These are phyloP conservation scores for Schizothorax lantsangensis DNA, from an alignment of 2,797 vertebrate species.

Conservation along the genomic window DNA sequence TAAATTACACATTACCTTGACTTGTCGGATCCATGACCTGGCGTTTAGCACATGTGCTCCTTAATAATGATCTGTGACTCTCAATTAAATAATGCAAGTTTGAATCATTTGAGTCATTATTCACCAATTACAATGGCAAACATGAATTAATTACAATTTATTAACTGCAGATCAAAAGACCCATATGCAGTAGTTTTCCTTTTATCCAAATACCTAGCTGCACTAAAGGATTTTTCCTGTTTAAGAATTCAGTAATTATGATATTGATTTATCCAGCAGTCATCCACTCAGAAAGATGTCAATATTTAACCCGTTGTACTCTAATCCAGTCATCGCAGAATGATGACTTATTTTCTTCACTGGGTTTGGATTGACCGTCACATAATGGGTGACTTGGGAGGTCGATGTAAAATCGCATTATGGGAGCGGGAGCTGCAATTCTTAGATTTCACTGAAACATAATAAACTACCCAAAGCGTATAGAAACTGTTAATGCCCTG, in stretches of 20 bases:
- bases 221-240: not conserved
- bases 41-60: not conserved
- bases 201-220: not conserved
- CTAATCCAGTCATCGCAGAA: slow-evolving; percentile 2
- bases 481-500: not conserved
- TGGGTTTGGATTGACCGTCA: not conserved
- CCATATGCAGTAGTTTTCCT: not conserved
- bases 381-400: not conserved
- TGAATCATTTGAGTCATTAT: not conserved
- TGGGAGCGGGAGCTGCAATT: not conserved
- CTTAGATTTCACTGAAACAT: not conserved
- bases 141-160: not conserved
- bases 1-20: not conserved
- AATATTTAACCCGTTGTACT: slow-evolving; percentile 23
- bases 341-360: slow-evolving; percentile 16
- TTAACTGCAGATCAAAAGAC: not conserved
- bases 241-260: slow-evolving; percentile 1
- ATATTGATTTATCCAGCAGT: slow-evolving; percentile 33
- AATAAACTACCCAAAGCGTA: not conserved
- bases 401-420: not conserved
- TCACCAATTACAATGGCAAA: not conserved
- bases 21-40: not conserved
- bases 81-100: not conserved
- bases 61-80: not conserved
- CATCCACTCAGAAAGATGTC: slow-evolving; percentile 22